Evolutionary conservation across 2,888 invertebrate genomes (phyloP).

Genomic region (Agrypnus murinus): DNA sequence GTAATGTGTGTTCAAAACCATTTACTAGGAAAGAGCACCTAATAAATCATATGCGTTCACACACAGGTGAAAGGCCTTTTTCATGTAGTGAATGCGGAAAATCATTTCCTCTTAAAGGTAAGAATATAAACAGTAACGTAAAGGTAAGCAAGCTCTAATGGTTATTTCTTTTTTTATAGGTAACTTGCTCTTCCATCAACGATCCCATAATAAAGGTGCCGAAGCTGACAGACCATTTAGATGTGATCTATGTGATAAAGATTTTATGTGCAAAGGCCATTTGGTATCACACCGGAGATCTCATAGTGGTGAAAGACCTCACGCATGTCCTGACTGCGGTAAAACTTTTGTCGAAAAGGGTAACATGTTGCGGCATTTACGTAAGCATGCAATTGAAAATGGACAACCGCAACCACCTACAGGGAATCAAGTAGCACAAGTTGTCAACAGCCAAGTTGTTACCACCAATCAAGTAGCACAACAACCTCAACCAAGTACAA

Average conservation of each 20-base stretch:
- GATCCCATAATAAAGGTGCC: conserved; percentile 85
- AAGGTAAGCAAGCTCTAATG: neutral
- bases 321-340: conserved; percentile 82
- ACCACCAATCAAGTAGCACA: conserved; percentile 19
- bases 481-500: conserved; percentile 50
- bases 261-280: conserved; percentile 92
- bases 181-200: conserved; percentile 88
- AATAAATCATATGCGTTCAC: conserved; percentile 85
- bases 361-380: conserved; percentile 83
- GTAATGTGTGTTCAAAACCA: conserved; percentile 83
- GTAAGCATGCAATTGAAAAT: conserved; percentile 79
- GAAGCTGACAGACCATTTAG: conserved; percentile 75
- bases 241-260: conserved; percentile 89
- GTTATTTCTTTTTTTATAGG: conserved; percentile 72
- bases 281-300: conserved; percentile 87
- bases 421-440: conserved; percentile 60
- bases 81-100: conserved; percentile 91
- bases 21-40: conserved; percentile 85
- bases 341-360: conserved; percentile 88
- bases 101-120: conserved; percentile 87
- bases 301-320: conserved; percentile 79
- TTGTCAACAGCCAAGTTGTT: conserved; percentile 64
- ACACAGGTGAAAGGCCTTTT: conserved; percentile 87
- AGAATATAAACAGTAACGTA: too few species aligned
- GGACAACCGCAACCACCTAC: conserved; percentile 62